phyloP scores from a whole-genome alignment of 2,113 vertebrate species.

The Poicephalus gulielmi region DNA sequence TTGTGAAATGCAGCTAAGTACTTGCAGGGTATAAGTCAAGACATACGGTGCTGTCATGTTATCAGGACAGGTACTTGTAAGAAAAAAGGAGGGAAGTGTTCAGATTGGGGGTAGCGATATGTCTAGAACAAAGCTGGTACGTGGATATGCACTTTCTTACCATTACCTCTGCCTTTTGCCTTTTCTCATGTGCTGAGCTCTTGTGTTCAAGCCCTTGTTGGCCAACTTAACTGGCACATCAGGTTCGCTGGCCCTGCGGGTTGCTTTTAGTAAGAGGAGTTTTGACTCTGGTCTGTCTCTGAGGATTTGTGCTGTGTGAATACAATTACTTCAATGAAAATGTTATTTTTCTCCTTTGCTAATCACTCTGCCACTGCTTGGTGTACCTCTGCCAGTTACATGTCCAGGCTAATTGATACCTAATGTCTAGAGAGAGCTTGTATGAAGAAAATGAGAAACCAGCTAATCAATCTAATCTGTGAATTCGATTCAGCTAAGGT shows the following conservation, averaged over 20 bases:
- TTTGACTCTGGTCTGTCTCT: neutral
- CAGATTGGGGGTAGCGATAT: neutral
- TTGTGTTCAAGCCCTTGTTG: neutral
- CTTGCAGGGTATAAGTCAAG: neutral
- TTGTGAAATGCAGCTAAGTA: neutral
- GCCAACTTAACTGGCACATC: neutral
- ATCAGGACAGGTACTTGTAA: neutral
- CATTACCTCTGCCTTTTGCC: neutral
- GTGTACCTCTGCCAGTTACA: neutral
- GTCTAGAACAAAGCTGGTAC: neutral
- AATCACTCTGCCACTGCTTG: neutral
- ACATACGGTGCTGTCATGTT: neutral
- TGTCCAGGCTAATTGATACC: neutral
- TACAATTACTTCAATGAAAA: neutral
- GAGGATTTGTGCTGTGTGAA: neutral
- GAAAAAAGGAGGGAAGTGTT: neutral
- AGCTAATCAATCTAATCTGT: neutral
- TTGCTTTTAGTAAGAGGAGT: neutral
- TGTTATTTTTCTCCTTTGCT: neutral
- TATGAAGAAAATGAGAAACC: neutral
- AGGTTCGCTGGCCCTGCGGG: neutral
- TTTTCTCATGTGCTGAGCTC: neutral
- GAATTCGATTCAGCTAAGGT: neutral
- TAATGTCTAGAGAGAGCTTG: neutral
- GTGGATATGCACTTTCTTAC: rapidly evolving